Conservation (phyloP, 2,113 vertebrate species). For the Mirza zaza region DNA sequence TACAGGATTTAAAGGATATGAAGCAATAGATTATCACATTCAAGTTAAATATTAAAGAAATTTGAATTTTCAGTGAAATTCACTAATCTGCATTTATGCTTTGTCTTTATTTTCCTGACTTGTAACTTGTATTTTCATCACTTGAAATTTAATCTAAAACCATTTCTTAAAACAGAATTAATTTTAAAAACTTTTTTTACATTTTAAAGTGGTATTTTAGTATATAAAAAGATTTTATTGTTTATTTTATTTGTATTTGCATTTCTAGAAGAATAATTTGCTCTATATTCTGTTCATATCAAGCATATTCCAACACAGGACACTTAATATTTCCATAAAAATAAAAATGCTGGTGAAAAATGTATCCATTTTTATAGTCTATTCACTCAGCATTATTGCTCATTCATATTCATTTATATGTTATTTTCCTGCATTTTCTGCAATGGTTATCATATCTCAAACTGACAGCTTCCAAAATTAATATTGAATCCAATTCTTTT, state of each 20-base stretch:
- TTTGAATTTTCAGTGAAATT: not conserved
- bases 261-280: not conserved
- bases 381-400: slow-evolving; percentile 53
- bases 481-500: slow-evolving; percentile 39
- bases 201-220: not conserved
- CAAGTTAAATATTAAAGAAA: not conserved
- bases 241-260: slow-evolving; percentile 2
- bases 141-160: not conserved
- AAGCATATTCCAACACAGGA: slow-evolving; percentile 11
- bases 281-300: not conserved
- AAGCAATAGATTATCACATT: not conserved
- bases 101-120: not conserved
- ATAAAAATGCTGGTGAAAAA: slow-evolving; percentile 57
- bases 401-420: slow-evolving; percentile 63
- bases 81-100: not conserved
- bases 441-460: slow-evolving; percentile 60
- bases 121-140: not conserved
- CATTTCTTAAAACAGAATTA: not conserved
- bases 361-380: slow-evolving; percentile 37
- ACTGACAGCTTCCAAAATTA: slow-evolving; percentile 60
- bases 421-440: slow-evolving; percentile 53
- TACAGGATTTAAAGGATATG: not conserved
- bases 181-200: not conserved
- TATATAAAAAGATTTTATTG: not conserved
- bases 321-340: slow-evolving; percentile 60